Conservation (phyloP, 2,113 vertebrate species). For the Triplophysa tibetana region DNA sequence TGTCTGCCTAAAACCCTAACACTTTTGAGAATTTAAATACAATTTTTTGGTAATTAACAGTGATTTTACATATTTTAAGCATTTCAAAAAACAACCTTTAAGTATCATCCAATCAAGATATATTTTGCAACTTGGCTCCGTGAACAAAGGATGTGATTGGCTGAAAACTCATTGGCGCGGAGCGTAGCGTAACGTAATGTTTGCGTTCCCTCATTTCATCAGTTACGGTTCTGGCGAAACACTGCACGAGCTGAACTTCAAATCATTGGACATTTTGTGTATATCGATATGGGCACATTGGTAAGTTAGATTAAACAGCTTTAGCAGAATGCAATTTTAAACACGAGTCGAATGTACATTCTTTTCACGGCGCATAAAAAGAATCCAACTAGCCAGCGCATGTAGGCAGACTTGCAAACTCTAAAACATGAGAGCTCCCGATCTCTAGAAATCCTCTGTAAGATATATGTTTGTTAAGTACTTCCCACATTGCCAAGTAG, state of each 20-base stretch:
- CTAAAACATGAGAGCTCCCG: too few species aligned
- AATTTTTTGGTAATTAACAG: too few species aligned
- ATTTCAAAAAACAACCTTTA: neutral
- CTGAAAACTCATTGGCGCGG: neutral
- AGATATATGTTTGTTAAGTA: too few species aligned
- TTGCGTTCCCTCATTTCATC: neutral
- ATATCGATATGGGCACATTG: neutral
- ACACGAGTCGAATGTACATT: neutral
- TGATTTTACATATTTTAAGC: too few species aligned
- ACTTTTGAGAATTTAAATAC: too few species aligned
- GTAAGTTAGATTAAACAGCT: neutral
- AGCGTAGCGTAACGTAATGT: neutral
- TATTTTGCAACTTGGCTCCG: neutral
- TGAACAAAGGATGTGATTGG: neutral
- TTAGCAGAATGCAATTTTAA: neutral
- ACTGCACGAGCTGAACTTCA: neutral
- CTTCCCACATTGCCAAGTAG: too few species aligned
- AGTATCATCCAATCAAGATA: constrained; percentile 2
- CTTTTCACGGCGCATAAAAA: neutral
- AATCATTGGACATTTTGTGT: neutral
- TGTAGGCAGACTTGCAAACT: neutral
- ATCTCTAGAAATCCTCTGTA: too few species aligned
- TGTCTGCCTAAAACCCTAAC: too few species aligned
- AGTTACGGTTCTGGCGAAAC: neutral
- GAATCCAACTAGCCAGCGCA: too few species aligned